A percentile compares a stretch with the other conserved stretches of the same genome.
These are phyloP conservation scores for Tinamus major DNA, from an alignment of 2,797 vertebrate genomes.

Conservation along the genomic window DNA sequence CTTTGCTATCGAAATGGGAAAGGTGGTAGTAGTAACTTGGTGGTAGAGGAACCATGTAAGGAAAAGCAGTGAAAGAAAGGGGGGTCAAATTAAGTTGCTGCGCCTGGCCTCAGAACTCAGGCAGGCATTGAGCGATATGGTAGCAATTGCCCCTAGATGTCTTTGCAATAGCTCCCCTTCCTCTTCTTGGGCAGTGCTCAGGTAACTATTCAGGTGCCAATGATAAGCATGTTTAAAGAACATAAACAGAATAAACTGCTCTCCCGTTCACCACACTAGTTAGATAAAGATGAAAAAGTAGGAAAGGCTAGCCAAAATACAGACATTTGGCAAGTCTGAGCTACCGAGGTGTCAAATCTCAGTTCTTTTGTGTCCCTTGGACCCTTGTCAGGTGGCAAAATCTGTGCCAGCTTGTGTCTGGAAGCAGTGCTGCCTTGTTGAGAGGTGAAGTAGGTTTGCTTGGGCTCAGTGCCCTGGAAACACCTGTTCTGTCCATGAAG, in stretches of 20 bases:
- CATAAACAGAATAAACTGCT: background rate
- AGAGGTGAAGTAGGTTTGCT: background rate
- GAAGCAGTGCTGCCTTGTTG: background rate
- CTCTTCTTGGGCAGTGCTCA: background rate
- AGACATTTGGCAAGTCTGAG: background rate
- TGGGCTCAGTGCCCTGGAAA: background rate
- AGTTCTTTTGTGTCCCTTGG: background rate
- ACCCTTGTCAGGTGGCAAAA: background rate
- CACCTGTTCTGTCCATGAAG: background rate
- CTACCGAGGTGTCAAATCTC: background rate
- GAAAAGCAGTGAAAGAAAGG: constrained; percentile 4
- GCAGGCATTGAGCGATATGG: background rate
- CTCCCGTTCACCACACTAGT: background rate
- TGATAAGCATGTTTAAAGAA: background rate
- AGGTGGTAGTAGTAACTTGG: background rate
- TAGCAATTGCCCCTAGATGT: background rate
- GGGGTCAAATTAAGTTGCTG: background rate
- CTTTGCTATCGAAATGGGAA: background rate
- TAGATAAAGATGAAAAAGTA: background rate
- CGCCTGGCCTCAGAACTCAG: background rate
- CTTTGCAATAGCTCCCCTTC: background rate
- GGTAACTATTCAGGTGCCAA: background rate
- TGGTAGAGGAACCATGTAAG: background rate
- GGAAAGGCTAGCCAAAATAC: background rate
- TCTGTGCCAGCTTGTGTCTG: background rate